phyloP scores from a whole-genome alignment of 2,797 vertebrate species.

The Okamejei kenojei region DNA sequence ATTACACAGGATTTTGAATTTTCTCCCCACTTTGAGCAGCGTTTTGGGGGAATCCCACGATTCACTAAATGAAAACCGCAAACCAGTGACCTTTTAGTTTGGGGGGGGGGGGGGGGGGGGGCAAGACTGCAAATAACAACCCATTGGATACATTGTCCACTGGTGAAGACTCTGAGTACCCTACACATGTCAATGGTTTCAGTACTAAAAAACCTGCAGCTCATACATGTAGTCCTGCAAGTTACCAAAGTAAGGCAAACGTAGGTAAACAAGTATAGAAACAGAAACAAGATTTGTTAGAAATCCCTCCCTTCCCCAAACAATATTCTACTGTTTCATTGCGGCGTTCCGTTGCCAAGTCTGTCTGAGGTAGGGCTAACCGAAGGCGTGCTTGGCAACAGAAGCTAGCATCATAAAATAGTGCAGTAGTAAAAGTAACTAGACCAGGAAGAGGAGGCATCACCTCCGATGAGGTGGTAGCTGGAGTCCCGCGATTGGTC shows the following conservation, averaged over 20 bases:
- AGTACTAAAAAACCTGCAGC: slow-evolving; percentile 70
- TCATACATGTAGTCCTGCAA: slow-evolving; percentile 59
- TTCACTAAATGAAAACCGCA: not conserved
- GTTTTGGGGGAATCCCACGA: not conserved
- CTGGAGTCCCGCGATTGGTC: slow-evolving; percentile 68
- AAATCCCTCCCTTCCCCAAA: slow-evolving; percentile 47
- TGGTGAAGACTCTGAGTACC: slow-evolving; percentile 52
- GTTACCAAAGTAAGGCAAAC: slow-evolving; percentile 38
- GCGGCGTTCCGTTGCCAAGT: slow-evolving; percentile 35
- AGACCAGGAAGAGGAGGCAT: slow-evolving; percentile 73
- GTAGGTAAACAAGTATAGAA: slow-evolving; percentile 38
- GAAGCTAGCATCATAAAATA: slow-evolving; percentile 78
- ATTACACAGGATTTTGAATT: slow-evolving; percentile 13
- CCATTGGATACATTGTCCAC: slow-evolving; percentile 49
- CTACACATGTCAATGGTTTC: slow-evolving; percentile 57
- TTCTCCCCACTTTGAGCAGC: not conserved
- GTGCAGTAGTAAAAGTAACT: slow-evolving; percentile 79
- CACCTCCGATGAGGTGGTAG: slow-evolving; percentile 71
- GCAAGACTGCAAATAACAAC: not conserved
- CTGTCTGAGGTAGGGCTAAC: slow-evolving; percentile 28
- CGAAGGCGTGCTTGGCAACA: slow-evolving; percentile 70
- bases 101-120: not conserved
- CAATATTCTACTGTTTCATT: slow-evolving; percentile 33
- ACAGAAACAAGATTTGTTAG: slow-evolving; percentile 34
- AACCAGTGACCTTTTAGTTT: not conserved